phyloP scores from a whole-genome alignment of 2,113 vertebrate genomes.

The Ginglymostoma cirratum region DNA sequence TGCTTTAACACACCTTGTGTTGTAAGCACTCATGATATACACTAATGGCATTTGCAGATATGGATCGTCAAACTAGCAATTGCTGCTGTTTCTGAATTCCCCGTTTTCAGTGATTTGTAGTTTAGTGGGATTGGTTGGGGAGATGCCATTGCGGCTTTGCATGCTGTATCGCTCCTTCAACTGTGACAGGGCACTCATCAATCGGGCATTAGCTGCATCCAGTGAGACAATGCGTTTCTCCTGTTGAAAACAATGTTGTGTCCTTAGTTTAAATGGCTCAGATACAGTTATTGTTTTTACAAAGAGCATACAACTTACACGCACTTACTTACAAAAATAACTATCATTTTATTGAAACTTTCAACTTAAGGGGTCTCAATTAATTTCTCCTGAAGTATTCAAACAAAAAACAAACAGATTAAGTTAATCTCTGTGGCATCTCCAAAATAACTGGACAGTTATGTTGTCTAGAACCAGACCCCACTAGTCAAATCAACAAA shows the following conservation, averaged over 20 bases:
- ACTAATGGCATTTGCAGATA: slow-evolving; percentile 44
- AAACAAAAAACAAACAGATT: neutral
- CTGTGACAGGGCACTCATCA: slow-evolving; percentile 95
- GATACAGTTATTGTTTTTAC: neutral
- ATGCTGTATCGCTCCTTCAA: slow-evolving; percentile 99
- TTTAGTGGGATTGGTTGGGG: slow-evolving; percentile 97
- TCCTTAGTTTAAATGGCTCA: neutral
- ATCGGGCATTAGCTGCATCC: slow-evolving; percentile 88
- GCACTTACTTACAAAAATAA: neutral
- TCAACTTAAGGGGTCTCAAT: neutral
- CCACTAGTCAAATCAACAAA: neutral
- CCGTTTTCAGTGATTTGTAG: slow-evolving; percentile 99
- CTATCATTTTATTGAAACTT: neutral
- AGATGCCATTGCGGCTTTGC: slow-evolving; percentile 97
- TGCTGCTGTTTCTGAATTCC: slow-evolving; percentile 98
- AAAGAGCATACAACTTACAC: neutral
- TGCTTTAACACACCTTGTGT: neutral
- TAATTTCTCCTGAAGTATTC: neutral
- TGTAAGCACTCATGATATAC: slow-evolving; percentile 47
- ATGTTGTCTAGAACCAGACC: neutral
- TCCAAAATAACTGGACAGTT: neutral
- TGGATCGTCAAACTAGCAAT: slow-evolving; percentile 69
- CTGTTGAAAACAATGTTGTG: slow-evolving; percentile 51
- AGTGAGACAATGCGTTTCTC: slow-evolving; percentile 94
- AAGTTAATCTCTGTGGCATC: slow-evolving; percentile 16